Evolutionary conservation across 1,140 invertebrate species (phyloP).

Genomic region (Dreissena polymorpha): DNA sequence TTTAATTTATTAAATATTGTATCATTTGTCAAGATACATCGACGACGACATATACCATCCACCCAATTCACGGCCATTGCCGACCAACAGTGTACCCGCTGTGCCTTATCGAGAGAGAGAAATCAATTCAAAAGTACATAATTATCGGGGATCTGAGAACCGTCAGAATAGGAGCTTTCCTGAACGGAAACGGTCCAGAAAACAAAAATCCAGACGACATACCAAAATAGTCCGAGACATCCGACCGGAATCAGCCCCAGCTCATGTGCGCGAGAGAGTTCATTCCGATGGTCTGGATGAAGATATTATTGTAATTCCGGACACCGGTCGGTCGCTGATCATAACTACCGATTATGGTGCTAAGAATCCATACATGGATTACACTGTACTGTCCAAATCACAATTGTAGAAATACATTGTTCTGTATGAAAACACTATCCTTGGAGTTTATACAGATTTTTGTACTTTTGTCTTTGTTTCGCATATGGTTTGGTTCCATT

Average conservation of each 20-base stretch:
- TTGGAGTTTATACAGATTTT: too few relatives aligned
- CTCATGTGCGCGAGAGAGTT: neutral
- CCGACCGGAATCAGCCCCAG: neutral
- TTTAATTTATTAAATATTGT: neutral
- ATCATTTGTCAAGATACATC: slow-evolving; percentile 15
- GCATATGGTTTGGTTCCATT: too few relatives aligned
- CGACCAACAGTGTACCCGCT: neutral
- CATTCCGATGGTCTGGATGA: neutral
- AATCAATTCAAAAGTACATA: neutral
- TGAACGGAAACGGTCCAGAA: neutral
- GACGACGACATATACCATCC: slow-evolving; percentile 39
- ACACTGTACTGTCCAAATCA: too few relatives aligned
- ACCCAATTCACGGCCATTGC: slow-evolving; percentile 33
- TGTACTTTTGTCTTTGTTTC: too few relatives aligned
- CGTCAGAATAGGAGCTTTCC: neutral
- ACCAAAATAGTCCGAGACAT: slow-evolving; percentile 1
- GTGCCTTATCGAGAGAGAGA: neutral
- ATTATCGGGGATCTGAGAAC: neutral
- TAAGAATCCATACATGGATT: neutral
- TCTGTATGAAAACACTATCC: too few relatives aligned
- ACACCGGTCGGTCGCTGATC: neutral
- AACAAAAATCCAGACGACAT: neutral
- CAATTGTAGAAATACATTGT: too few relatives aligned
- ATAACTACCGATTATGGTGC: neutral
- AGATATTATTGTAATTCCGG: neutral